These are phyloP conservation scores for Chitala chitala DNA, from an alignment of 2,113 vertebrate genomes.

Conservation along the genomic window DNA sequence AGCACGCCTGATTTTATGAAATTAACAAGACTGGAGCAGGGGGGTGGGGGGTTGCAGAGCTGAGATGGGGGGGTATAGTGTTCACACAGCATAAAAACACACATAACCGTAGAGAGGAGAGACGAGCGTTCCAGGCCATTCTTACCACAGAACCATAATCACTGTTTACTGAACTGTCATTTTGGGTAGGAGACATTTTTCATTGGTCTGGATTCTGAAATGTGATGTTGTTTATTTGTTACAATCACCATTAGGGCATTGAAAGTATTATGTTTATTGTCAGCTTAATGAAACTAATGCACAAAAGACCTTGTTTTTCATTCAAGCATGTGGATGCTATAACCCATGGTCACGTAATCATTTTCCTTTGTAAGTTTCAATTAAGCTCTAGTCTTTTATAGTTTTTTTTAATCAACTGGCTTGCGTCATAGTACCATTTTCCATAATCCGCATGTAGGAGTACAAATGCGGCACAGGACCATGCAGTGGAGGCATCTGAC, in stretches of 20 bases:
- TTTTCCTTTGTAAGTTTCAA: no score
- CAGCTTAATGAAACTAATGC: no score
- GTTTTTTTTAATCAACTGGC: no score
- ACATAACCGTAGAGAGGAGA: constrained; percentile 26
- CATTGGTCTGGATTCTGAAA: background rate
- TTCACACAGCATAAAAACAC: constrained; percentile 25
- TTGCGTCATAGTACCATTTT: no score
- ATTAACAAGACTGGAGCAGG: constrained; percentile 55
- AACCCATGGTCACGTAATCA: no score
- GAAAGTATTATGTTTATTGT: constrained; percentile 2
- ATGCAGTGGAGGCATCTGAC: no score
- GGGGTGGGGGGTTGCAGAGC: constrained; percentile 29
- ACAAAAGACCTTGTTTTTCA: no score
- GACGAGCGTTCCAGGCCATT: constrained; percentile 31
- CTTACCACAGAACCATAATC: constrained; percentile 26
- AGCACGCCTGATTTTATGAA: constrained; percentile 62
- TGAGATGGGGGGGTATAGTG: constrained; percentile 10
- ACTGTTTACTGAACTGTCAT: constrained; percentile 17
- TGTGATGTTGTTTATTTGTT: background rate
- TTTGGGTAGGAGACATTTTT: background rate
- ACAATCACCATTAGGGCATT: no score
- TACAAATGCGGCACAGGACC: no score
- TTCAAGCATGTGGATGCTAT: no score
- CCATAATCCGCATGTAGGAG: no score
- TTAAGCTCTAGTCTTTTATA: no score